Evolutionary conservation across 2,888 invertebrate species (phyloP).

Genomic region (Campoplex capitator): DNA sequence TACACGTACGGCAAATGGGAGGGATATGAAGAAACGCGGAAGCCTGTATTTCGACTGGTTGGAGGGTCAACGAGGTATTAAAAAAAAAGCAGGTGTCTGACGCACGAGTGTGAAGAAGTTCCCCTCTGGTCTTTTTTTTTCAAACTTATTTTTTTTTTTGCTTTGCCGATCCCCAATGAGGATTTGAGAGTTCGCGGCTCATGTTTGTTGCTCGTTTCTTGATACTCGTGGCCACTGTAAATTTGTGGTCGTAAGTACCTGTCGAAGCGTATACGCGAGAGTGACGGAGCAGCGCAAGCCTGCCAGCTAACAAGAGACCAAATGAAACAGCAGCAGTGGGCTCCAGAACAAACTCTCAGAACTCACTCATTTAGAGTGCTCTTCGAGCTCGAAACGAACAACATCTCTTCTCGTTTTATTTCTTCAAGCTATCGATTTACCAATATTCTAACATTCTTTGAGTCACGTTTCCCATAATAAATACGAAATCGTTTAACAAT

Average conservation of each 20-base stretch:
- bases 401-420: conserved; percentile 21
- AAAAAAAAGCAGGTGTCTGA: conserved; percentile 57
- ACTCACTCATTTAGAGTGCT: conserved; percentile 61
- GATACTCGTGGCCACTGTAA: conserved; percentile 62
- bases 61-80: conserved; percentile 38
- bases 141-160: conserved; percentile 43
- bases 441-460: background rate
- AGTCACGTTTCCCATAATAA: background rate
- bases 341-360: conserved; percentile 31
- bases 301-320: conserved; percentile 15
- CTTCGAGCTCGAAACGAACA: conserved; percentile 47
- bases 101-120: background rate
- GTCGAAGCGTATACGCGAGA: conserved; percentile 53
- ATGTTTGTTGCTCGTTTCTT: conserved; percentile 17
- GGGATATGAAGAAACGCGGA: conserved; percentile 25
- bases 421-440: background rate
- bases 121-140: conserved; percentile 20
- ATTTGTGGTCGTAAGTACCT: conserved; percentile 65
- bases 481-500: background rate
- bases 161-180: conserved; percentile 52
- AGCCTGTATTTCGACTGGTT: conserved; percentile 16
- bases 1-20: background rate
- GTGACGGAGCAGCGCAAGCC: background rate
- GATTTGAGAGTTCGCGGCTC: conserved; percentile 35
- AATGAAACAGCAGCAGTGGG: conserved; percentile 51